phyloP scores from a whole-genome alignment of 2,888 invertebrate species.

The Drosophila hamatofila region DNA sequence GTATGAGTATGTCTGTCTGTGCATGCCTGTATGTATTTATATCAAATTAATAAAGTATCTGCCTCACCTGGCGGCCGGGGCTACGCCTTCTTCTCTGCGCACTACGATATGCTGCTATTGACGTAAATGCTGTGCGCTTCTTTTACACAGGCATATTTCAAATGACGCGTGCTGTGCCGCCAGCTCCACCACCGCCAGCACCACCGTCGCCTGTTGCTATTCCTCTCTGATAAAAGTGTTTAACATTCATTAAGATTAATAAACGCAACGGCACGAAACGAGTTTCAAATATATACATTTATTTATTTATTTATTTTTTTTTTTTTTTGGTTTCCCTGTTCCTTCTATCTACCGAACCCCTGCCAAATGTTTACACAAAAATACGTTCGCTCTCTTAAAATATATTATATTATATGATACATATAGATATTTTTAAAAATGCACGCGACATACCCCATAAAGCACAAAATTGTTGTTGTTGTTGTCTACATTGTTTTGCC shows the following conservation, averaged over 20 bases:
- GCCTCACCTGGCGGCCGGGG: conserved; percentile 16
- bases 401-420: conserved; percentile 1
- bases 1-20: neutral
- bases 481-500: conserved; percentile 58
- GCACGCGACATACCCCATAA: conserved; percentile 70
- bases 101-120: conserved; percentile 37
- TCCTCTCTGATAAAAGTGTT: conserved; percentile 76
- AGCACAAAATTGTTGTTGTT: conserved; percentile 46
- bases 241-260: conserved; percentile 82
- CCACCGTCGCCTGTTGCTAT: conserved; percentile 31
- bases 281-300: conserved; percentile 63
- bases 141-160: conserved; percentile 57
- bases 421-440: conserved; percentile 40
- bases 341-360: neutral
- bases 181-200: neutral
- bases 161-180: conserved; percentile 71
- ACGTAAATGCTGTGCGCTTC: conserved; percentile 66
- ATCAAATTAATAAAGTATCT: conserved; percentile 48
- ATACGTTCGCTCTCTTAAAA: conserved; percentile 8
- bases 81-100: conserved; percentile 20
- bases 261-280: conserved; percentile 68
- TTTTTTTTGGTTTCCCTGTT: conserved; percentile 13
- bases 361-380: conserved; percentile 17
- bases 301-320: conserved; percentile 4
- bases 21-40: neutral